These are phyloP conservation scores for Lutjanus argentimaculatus DNA, from an alignment of 2,797 vertebrate genomes.

Conservation along the genomic window DNA sequence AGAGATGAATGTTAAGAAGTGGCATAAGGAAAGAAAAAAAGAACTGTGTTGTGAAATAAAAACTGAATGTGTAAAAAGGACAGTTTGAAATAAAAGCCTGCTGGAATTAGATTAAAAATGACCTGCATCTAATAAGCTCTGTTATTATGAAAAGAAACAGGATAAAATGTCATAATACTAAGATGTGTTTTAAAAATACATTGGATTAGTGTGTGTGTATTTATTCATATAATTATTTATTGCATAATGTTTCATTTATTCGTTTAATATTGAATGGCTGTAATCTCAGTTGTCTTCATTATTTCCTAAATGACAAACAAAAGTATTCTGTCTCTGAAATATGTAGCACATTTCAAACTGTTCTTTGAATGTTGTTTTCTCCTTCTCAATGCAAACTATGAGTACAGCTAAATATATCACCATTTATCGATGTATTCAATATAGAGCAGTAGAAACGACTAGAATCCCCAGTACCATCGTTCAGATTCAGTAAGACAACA, in stretches of 20 bases:
- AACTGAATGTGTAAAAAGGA: not conserved
- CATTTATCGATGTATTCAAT: not conserved
- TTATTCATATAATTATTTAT: not conserved
- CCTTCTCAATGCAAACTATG: not conserved
- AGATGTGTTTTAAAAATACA: too few relatives aligned
- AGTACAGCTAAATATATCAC: not conserved
- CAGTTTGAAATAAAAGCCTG: too few relatives aligned
- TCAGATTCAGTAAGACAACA: not conserved
- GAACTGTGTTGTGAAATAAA: not conserved
- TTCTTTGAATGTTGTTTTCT: not conserved
- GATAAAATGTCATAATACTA: too few relatives aligned
- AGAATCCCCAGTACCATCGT: not conserved
- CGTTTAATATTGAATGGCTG: not conserved
- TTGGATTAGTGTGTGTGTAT: too few relatives aligned
- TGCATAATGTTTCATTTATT: not conserved
- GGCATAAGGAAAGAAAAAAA: not conserved
- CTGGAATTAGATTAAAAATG: too few relatives aligned
- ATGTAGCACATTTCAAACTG: not conserved
- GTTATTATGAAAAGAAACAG: too few relatives aligned
- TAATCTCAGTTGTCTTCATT: not conserved
- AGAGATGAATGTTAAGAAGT: not conserved
- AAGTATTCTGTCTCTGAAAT: not conserved
- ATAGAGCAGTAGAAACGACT: not conserved
- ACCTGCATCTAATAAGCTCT: too few relatives aligned
- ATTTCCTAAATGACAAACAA: not conserved